Conservation (phyloP, 1,140 invertebrate species). For the Caenorhabditis remanei region DNA sequence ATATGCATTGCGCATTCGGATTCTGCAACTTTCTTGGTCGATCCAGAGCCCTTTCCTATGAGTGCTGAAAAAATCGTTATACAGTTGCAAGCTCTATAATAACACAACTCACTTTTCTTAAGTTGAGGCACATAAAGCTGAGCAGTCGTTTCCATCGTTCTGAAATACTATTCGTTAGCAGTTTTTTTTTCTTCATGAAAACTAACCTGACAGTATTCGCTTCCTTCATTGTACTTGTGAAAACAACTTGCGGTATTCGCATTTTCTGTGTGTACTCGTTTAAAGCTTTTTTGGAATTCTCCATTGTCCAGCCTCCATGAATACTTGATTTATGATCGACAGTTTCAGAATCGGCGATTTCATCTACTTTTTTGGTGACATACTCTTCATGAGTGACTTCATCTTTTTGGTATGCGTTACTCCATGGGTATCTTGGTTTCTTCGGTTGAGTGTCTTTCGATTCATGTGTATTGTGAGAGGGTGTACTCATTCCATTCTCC, state of each 20-base stretch:
- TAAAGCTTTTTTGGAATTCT: conserved; percentile 54
- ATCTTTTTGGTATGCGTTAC: conserved; percentile 10
- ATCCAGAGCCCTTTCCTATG: conserved; percentile 85
- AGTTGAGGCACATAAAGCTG: neutral
- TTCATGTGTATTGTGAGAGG: neutral
- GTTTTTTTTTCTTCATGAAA: neutral
- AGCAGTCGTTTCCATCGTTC: conserved; percentile 30
- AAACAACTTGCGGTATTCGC: conserved; percentile 23
- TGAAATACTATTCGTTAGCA: neutral
- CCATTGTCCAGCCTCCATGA: conserved; percentile 62
- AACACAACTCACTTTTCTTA: neutral
- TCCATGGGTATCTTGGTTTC: neutral
- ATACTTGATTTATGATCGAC: conserved; percentile 54
- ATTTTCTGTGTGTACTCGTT: conserved; percentile 59
- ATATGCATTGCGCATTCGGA: conserved; percentile 95
- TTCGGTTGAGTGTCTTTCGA: neutral
- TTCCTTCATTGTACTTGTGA: conserved; percentile 43
- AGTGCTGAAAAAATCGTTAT: neutral
- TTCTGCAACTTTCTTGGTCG: conserved; percentile 94
- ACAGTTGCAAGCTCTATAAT: too few species aligned
- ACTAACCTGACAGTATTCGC: conserved; percentile 5
- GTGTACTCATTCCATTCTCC: neutral
- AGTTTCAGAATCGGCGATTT: conserved; percentile 55
- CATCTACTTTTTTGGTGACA: conserved; percentile 57
- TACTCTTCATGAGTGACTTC: conserved; percentile 49